phyloP scores from a whole-genome alignment of 2,888 invertebrate species.

The Tigriopus californicus region DNA sequence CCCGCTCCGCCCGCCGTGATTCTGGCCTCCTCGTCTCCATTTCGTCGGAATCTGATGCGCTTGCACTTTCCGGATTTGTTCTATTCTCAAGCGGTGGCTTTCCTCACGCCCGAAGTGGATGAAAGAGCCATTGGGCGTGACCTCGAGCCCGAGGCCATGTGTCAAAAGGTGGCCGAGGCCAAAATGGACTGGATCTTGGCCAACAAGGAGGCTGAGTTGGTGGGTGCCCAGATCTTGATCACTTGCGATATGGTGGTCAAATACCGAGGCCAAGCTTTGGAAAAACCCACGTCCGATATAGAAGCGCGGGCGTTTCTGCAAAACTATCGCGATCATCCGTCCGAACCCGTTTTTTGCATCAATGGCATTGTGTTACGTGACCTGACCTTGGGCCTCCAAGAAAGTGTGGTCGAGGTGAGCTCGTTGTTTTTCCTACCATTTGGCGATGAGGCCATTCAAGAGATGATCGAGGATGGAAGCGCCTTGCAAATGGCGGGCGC shows the following conservation, averaged over 20 bases:
- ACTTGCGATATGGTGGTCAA: background rate
- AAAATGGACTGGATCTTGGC: background rate
- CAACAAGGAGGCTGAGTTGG: background rate
- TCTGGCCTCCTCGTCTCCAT: too few species aligned
- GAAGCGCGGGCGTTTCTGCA: background rate
- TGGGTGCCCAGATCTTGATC: background rate
- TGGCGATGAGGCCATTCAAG: background rate
- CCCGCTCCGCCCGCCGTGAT: too few species aligned
- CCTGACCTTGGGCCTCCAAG: background rate
- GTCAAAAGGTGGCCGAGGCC: background rate
- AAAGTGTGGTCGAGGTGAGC: background rate
- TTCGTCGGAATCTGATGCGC: too few species aligned
- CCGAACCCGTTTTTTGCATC: background rate
- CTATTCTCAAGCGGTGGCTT: background rate
- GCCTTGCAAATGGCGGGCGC: background rate
- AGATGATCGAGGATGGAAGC: background rate
- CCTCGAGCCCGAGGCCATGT: background rate
- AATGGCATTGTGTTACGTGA: background rate
- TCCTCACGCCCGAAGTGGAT: background rate
- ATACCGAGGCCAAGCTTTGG: background rate
- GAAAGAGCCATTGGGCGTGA: background rate
- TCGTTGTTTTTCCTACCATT: background rate
- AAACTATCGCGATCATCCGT: background rate
- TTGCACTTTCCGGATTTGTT: too few species aligned
- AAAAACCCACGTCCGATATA: background rate